Evolutionary conservation across 2,113 vertebrate genomes (phyloP).

Genomic region (Vulpes vulpes): DNA sequence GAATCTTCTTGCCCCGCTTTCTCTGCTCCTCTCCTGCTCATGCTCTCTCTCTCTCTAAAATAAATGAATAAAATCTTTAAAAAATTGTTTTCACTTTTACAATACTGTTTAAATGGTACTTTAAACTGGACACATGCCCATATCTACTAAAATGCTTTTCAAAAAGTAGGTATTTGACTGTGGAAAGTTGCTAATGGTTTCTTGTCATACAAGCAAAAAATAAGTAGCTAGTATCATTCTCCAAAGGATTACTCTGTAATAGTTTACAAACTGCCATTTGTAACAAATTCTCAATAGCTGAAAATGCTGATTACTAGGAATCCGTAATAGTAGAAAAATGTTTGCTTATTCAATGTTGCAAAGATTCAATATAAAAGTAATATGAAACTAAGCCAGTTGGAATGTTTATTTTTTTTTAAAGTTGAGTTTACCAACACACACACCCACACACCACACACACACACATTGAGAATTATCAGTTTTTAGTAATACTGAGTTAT

Average conservation of each 20-base stretch:
- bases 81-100: neutral
- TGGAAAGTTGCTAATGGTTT: neutral
- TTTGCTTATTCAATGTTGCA: conserved; percentile 16
- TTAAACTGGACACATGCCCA: neutral
- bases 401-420: neutral
- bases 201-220: conserved; percentile 2
- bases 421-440: neutral
- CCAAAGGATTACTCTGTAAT: neutral
- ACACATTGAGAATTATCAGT: neutral
- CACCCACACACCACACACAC: neutral
- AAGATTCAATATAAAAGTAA: conserved; percentile 40
- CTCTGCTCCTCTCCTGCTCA: neutral
- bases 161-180: neutral
- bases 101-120: conserved; percentile 4
- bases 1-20: neutral
- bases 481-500: neutral
- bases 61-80: neutral
- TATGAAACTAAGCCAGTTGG: neutral
- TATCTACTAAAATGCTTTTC: neutral
- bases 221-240: neutral
- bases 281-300: conserved; percentile 25
- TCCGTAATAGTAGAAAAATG: neutral
- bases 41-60: neutral
- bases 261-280: conserved; percentile 38
- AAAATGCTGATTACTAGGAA: neutral